Conservation (phyloP, 2,888 invertebrate species). For the Mechanitis messenoides region DNA sequence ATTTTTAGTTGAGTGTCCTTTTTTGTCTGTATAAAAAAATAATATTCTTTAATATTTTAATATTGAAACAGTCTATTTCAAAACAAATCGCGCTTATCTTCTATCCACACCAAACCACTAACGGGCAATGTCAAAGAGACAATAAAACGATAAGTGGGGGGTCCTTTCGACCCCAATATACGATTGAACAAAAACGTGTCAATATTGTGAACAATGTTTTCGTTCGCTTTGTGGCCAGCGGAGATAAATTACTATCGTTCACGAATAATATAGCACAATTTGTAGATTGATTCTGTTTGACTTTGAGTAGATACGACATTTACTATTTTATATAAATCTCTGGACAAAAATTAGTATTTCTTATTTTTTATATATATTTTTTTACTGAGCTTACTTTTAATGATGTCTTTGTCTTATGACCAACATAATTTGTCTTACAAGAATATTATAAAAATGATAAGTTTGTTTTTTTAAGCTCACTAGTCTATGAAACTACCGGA, state of each 20-base stretch:
- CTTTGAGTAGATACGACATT: conserved; percentile 43
- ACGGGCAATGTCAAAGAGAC: conserved; percentile 47
- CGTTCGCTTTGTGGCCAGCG: conserved; percentile 64
- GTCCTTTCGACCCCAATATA: conserved; percentile 52
- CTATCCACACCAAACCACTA: conserved; percentile 29
- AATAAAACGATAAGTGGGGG: conserved; percentile 63
- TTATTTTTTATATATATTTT: too few relatives aligned
- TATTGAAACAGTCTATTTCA: too few relatives aligned
- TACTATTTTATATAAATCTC: neutral
- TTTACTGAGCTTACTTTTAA: too few relatives aligned
- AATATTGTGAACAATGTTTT: conserved; percentile 73
- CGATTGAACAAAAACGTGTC: conserved; percentile 67
- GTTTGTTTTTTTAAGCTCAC: too few relatives aligned
- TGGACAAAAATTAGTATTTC: neutral
- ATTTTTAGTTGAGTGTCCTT: too few relatives aligned
- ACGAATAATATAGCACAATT: conserved; percentile 62
- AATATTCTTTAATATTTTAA: too few relatives aligned
- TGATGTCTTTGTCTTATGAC: too few relatives aligned
- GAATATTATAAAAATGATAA: too few relatives aligned
- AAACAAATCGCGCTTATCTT: conserved; percentile 15
- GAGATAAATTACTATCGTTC: conserved; percentile 69
- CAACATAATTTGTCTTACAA: too few relatives aligned
- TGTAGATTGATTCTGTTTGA: conserved; percentile 52
- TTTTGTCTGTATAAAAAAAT: too few relatives aligned
- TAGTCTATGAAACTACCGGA: too few relatives aligned